Conservation (phyloP, 1,140 invertebrate genomes). For the Magallana ariakensis region DNA sequence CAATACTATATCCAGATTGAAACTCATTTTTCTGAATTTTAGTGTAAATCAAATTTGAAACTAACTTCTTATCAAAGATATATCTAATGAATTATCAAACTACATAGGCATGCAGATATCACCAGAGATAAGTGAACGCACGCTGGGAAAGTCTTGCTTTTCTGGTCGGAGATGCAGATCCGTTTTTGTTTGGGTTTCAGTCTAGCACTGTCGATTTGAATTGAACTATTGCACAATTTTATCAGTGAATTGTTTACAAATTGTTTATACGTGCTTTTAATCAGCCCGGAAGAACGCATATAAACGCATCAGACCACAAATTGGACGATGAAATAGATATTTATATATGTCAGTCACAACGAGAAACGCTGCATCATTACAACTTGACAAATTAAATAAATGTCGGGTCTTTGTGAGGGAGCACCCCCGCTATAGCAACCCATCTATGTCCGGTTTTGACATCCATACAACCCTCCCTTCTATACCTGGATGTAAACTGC, state of each 20-base stretch:
- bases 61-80: no score
- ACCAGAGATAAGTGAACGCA: no score
- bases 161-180: background rate
- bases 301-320: background rate
- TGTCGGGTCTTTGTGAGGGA: background rate
- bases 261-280: background rate
- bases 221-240: slow-evolving; percentile 18
- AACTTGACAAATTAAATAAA: slow-evolving; percentile 22
- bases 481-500: no score
- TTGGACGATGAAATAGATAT: slow-evolving; percentile 25
- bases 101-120: no score
- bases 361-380: slow-evolving; percentile 13
- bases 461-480: no score
- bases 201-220: slow-evolving; percentile 22
- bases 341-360: slow-evolving; percentile 25
- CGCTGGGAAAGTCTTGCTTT: no score
- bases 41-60: no score
- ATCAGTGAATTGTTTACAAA: background rate
- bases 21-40: no score
- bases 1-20: no score
- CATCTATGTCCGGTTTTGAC: background rate
- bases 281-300: background rate
- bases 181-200: background rate
- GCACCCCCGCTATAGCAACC: background rate
- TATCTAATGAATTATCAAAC: no score